Conservation (phyloP, 2,888 invertebrate genomes). For the Chloroclystis v-ata region DNA sequence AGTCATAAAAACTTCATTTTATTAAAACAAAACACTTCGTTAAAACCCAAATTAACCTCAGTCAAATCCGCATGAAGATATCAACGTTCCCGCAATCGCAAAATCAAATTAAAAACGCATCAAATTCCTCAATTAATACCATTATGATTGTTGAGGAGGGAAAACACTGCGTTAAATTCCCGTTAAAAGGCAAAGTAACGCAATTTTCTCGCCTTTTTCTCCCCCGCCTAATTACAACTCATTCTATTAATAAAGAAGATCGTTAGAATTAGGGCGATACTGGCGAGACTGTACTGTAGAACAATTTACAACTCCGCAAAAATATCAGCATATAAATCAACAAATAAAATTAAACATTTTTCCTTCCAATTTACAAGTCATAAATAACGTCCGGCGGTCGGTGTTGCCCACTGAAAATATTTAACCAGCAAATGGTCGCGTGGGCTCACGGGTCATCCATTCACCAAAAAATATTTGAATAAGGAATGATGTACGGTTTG, state of each 20-base stretch:
- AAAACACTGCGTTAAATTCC: constrained; percentile 63
- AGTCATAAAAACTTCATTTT: too few species aligned
- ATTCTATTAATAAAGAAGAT: constrained; percentile 72
- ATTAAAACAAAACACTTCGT: not conserved
- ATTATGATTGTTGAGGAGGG: constrained; percentile 62
- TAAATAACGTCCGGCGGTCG: constrained; percentile 63
- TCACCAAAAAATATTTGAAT: constrained; percentile 73
- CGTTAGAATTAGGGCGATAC: constrained; percentile 62
- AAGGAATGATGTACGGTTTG: constrained; percentile 77
- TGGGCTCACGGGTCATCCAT: constrained; percentile 74
- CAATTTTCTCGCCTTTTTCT: constrained; percentile 71
- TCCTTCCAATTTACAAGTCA: constrained; percentile 55
- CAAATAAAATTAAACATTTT: constrained; percentile 32
- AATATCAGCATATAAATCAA: constrained; percentile 27
- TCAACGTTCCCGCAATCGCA: constrained; percentile 25
- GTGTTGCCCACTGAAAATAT: constrained; percentile 72
- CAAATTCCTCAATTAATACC: constrained; percentile 66
- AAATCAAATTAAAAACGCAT: constrained; percentile 40
- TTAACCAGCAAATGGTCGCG: constrained; percentile 74
- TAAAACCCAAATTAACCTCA: constrained; percentile 11
- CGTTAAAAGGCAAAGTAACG: constrained; percentile 65
- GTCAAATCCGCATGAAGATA: constrained; percentile 16
- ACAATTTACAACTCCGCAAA: constrained; percentile 20
- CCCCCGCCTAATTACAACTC: constrained; percentile 72
- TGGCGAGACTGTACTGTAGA: constrained; percentile 22